phyloP scores from a whole-genome alignment of 2,888 invertebrate species.

The Tipula unca region DNA sequence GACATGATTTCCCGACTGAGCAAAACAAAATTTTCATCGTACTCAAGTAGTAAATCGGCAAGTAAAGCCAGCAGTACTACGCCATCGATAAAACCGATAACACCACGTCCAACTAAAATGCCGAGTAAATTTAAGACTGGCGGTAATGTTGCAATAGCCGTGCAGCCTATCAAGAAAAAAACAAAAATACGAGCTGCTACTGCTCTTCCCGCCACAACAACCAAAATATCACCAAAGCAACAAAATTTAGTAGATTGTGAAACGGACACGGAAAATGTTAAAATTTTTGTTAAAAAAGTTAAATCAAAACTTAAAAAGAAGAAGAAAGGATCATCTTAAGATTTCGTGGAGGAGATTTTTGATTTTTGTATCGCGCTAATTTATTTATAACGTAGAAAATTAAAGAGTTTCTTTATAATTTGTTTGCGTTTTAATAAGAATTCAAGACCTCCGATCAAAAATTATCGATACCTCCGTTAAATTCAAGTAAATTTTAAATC shows the following conservation, averaged over 20 bases:
- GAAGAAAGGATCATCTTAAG: constrained; percentile 23
- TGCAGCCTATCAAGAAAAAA: constrained; percentile 44
- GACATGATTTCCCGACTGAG: constrained; percentile 32
- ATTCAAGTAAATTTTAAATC: not conserved
- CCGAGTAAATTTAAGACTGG: constrained; percentile 48
- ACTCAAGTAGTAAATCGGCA: not conserved
- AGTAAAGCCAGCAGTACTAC: not conserved
- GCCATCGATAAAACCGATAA: not conserved
- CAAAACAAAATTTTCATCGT: constrained; percentile 25
- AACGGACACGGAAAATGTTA: constrained; percentile 15
- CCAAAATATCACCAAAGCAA: not conserved
- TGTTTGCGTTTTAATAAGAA: not conserved
- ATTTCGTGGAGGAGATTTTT: not conserved
- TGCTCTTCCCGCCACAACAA: not conserved
- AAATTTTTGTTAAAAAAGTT: constrained; percentile 32
- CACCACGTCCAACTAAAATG: constrained; percentile 19
- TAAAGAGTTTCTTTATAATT: constrained; percentile 14
- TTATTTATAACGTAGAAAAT: constrained; percentile 3
- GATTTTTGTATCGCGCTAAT: not conserved
- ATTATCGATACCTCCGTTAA: not conserved
- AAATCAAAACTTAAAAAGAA: constrained; percentile 37
- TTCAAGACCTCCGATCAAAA: not conserved
- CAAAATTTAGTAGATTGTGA: constrained; percentile 18
- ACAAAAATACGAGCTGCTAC: constrained; percentile 37
- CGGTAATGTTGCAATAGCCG: constrained; percentile 51